These are phyloP conservation scores for Planococcus citri DNA, from an alignment of 1,140 invertebrate genomes.

Conservation along the genomic window DNA sequence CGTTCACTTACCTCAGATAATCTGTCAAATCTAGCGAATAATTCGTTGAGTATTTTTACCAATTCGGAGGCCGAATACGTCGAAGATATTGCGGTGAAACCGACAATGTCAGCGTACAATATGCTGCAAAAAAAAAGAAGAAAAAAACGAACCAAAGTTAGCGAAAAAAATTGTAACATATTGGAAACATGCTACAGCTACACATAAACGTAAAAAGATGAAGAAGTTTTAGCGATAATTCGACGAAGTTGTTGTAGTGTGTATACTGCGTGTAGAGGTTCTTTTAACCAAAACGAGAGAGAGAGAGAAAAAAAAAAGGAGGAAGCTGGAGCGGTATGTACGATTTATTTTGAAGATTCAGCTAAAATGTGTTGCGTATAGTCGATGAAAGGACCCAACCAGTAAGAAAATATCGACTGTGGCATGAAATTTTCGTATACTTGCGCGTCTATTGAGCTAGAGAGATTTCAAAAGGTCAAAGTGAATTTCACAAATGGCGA, in stretches of 20 bases:
- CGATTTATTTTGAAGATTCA: not conserved
- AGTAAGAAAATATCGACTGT: too few species aligned
- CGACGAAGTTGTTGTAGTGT: too few species aligned
- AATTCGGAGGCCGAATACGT: constrained; percentile 86
- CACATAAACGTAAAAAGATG: too few species aligned
- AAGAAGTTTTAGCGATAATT: too few species aligned
- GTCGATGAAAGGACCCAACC: too few species aligned
- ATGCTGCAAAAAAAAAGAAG: constrained; percentile 44
- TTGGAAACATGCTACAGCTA: too few species aligned
- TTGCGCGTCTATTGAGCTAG: not conserved
- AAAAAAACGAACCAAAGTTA: not conserved
- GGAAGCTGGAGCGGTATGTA: not conserved
- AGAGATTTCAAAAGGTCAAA: not conserved
- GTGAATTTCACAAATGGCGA: not conserved
- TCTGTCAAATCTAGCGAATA: constrained; percentile 85
- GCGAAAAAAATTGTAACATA: too few species aligned
- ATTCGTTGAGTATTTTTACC: constrained; percentile 84
- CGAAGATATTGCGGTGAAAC: constrained; percentile 88
- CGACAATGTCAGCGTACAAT: constrained; percentile 81
- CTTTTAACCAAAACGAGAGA: too few species aligned
- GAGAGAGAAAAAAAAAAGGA: too few species aligned
- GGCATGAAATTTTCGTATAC: not conserved
- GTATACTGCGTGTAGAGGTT: too few species aligned
- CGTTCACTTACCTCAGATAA: constrained; percentile 58
- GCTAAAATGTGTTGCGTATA: not conserved